Base-by-base conservation (phyloP, 1,140 invertebrate species). In the Drosophila littoralis region DNA sequence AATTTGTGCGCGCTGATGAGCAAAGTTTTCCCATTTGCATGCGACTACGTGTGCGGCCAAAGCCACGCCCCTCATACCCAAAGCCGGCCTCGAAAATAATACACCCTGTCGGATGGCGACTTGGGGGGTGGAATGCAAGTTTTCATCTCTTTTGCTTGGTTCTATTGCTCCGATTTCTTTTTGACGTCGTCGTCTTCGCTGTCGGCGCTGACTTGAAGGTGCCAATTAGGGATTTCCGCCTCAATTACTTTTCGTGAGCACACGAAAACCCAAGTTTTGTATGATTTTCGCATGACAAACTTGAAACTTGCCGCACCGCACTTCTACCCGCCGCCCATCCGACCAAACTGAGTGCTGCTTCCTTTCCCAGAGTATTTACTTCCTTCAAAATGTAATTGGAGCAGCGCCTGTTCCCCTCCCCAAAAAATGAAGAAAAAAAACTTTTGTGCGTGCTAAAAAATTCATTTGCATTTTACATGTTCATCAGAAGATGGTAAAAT, bases 221-320 rank as follows among this genome's bases (percentile, higher is more conserved):
- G 85, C 85, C 84, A 89, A 89, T 89, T 89, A 89, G 84, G 84
- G 85, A 89, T 89, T 89, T 89, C 84, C 84, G 84, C 84, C 77
- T 89, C 84, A 89, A 89, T 89, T 89, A 89, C 84, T 89, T 74
- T 89, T 79, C 54, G 77, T 82, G 84, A 81, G 85, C 85, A 68
- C 84, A 90, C 80, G 84, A 88, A 89, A 83, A 74, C 79, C 63
- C 80, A 84, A 89, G 83, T 90, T 73, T 89, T 84, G 85, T 89
- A 89, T 89, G 84, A 89, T 89, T 89, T 89, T 89, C 84, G 84
- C 83, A 89, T 89, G 83, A 88, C 83, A 88, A 89, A 89, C 84
- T 89, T 89, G 66, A 75, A 76, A 82, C 76, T 86, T 79, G 59
- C 67, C 50, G 46, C 70, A 28, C 58, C 48, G 35, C 54, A 50